A percentile compares a stretch with the other conserved stretches of the same genome.
phyloP scores from a whole-genome alignment of 37 sponge, comb jelly and placozoan species.

The Ianthella basta region DNA sequence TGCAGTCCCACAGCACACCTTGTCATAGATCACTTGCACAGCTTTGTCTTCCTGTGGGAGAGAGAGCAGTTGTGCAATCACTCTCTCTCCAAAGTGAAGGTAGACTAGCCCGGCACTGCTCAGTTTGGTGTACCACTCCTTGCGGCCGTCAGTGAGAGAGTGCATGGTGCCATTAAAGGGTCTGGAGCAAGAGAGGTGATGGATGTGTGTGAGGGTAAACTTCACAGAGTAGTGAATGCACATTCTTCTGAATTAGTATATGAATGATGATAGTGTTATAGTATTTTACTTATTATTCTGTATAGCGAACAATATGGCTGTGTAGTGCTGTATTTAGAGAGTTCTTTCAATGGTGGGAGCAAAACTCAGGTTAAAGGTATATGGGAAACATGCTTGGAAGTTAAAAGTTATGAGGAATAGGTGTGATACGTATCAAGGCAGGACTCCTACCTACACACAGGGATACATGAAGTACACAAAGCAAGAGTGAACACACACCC shows the following conservation, averaged over 20 bases:
- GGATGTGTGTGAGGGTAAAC: background rate
- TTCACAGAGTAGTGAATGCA: background rate
- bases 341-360: too few species aligned
- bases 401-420: too few species aligned
- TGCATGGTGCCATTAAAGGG: conserved; percentile 78
- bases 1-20: conserved; percentile 24
- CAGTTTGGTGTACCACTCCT: conserved; percentile 85
- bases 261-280: background rate
- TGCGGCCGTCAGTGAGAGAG: conserved; percentile 60
- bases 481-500: too few species aligned
- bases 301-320: too few species aligned
- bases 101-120: conserved; percentile 95
- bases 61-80: conserved; percentile 41
- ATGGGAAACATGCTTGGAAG: too few species aligned
- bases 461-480: too few species aligned
- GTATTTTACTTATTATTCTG: too few species aligned
- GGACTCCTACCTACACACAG: too few species aligned
- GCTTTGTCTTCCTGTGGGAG: background rate
- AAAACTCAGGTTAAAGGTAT: too few species aligned
- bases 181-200: conserved; percentile 33
- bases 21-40: conserved; percentile 38
- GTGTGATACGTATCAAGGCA: too few species aligned
- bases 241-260: background rate
- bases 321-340: too few species aligned
- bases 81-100: conserved; percentile 83